Conservation (phyloP, 2,888 invertebrate genomes). For the Tridacna crocea region DNA sequence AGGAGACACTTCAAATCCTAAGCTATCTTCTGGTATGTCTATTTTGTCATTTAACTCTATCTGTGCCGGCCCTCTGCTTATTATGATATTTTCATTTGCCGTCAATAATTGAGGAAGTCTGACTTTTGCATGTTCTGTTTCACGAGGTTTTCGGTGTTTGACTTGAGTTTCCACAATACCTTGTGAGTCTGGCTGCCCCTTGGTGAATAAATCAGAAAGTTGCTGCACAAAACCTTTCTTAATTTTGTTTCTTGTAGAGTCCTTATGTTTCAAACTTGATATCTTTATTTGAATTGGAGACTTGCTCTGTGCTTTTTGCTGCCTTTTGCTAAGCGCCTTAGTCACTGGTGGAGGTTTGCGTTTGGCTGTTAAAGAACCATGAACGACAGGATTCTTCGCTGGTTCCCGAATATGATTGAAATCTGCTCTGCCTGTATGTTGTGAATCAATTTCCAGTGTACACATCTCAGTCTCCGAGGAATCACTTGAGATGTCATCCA, state of each 20-base stretch:
- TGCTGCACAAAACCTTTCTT: constrained; percentile 59
- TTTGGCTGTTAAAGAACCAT: not conserved
- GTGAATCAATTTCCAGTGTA: not conserved
- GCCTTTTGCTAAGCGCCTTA: constrained; percentile 5
- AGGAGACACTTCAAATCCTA: constrained; percentile 51
- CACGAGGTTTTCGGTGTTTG: not conserved
- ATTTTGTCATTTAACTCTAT: not conserved
- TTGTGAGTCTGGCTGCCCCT: not conserved
- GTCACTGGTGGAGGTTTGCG: constrained; percentile 7
- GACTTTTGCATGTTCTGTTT: not conserved
- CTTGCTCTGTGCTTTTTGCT: constrained; percentile 14
- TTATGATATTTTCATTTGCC: constrained; percentile 42
- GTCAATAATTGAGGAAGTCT: constrained; percentile 8
- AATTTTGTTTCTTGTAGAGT: constrained; percentile 39
- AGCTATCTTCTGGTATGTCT: constrained; percentile 24
- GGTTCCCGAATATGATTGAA: not conserved
- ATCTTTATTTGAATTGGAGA: constrained; percentile 46
- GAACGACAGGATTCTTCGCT: not conserved
- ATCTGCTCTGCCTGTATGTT: not conserved
- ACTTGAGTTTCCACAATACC: not conserved
- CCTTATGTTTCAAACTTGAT: constrained; percentile 34
- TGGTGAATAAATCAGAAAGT: constrained; percentile 44
- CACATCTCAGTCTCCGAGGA: not conserved
- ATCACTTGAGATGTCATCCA: not conserved
- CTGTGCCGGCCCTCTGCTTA: not conserved